Conservation (phyloP, 2,888 invertebrate species). For the Leucozona laternaria region DNA sequence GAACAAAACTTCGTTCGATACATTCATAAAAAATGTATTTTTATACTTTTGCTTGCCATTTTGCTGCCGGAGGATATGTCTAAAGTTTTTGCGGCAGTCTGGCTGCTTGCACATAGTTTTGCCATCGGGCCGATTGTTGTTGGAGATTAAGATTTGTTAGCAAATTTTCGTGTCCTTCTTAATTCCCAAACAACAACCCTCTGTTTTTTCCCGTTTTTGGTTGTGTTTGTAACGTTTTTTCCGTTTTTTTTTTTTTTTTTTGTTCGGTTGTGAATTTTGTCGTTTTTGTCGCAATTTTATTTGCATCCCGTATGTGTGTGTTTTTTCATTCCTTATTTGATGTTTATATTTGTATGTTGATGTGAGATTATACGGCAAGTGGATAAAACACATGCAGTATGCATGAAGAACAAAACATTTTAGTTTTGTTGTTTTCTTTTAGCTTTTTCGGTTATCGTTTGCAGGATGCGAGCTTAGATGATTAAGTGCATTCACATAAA, state of each 20-base stretch:
- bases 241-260: background rate
- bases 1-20: constrained; percentile 65
- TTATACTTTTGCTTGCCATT: constrained; percentile 51
- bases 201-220: constrained; percentile 1
- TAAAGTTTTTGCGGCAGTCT: constrained; percentile 65
- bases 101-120: constrained; percentile 54
- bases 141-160: constrained; percentile 60
- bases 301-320: constrained; percentile 47
- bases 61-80: constrained; percentile 61
- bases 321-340: background rate
- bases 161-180: constrained; percentile 61
- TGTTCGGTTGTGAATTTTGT: constrained; percentile 12
- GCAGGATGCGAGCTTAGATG: constrained; percentile 36
- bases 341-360: constrained; percentile 26
- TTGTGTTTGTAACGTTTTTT: constrained; percentile 7
- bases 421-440: constrained; percentile 5
- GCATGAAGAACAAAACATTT: constrained; percentile 36
- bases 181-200: constrained; percentile 40
- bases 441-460: constrained; percentile 40
- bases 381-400: constrained; percentile 54
- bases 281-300: constrained; percentile 37
- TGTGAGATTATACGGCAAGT: constrained; percentile 52
- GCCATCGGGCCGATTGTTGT: constrained; percentile 1
- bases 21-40: constrained; percentile 34
- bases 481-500: constrained; percentile 56